Evolutionary conservation across 1,140 invertebrate genomes (phyloP).

Genomic region (Venustaconcha ellipsiformis): DNA sequence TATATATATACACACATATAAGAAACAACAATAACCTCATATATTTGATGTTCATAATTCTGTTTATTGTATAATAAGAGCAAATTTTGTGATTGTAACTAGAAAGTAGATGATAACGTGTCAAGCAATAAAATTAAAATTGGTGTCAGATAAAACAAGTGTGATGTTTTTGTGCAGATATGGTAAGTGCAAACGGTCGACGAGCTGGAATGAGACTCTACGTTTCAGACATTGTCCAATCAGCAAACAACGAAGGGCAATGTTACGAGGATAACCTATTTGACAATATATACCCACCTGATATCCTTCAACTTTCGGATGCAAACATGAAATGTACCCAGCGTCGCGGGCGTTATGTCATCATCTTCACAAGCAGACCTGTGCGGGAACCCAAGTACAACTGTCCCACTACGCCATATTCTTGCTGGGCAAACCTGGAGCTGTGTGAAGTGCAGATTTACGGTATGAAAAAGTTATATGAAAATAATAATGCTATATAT

Average conservation of each 20-base stretch:
- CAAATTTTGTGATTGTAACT: background rate
- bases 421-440: constrained; percentile 48
- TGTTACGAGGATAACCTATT: constrained; percentile 40
- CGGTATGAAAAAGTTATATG: constrained; percentile 24
- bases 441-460: constrained; percentile 44
- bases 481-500: background rate
- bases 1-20: too few relatives aligned
- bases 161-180: background rate
- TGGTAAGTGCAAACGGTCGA: constrained; percentile 11
- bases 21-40: too few relatives aligned
- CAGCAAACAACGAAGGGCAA: constrained; percentile 32
- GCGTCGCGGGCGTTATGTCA: constrained; percentile 32
- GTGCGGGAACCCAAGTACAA: constrained; percentile 28
- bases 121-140: background rate
- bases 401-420: constrained; percentile 40
- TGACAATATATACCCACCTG: constrained; percentile 21
- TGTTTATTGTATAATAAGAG: too few relatives aligned
- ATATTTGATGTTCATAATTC: too few relatives aligned
- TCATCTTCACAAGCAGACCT: constrained; percentile 35
- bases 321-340: constrained; percentile 13
- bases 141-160: background rate
- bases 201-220: constrained; percentile 39
- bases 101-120: background rate
- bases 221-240: constrained; percentile 28
- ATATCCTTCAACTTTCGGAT: constrained; percentile 13